phyloP scores from a whole-genome alignment of 2,113 vertebrate genomes.

The Scartelaos histophorus region DNA sequence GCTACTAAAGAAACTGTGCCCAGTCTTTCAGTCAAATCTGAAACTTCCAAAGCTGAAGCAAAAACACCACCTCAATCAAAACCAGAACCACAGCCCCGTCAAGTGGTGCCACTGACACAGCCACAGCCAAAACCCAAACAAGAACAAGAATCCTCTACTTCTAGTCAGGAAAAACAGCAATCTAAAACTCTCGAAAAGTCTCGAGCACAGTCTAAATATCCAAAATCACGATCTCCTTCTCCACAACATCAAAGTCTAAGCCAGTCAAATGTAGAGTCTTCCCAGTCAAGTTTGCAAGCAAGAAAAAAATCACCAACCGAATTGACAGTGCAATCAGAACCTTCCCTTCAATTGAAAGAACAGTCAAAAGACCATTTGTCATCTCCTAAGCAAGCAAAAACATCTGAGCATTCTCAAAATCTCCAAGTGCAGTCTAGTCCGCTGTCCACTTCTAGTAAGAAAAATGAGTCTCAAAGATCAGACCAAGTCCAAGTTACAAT shows the following conservation, averaged over 20 bases:
- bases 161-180: not conserved
- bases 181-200: conserved; percentile 17
- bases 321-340: not conserved
- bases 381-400: not conserved
- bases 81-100: conserved; percentile 26
- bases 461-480: not conserved
- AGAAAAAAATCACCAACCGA: not conserved
- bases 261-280: conserved; percentile 6
- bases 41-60: conserved; percentile 34
- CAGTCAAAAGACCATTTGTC: conserved; percentile 33
- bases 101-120: conserved; percentile 18
- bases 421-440: not conserved
- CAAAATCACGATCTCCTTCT: conserved; percentile 32
- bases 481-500: not conserved
- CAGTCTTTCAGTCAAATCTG: conserved; percentile 35
- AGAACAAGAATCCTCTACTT: conserved; percentile 11
- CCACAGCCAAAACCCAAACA: conserved; percentile 21
- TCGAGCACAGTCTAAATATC: conserved; percentile 25
- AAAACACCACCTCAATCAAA: conserved; percentile 31
- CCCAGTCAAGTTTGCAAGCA: not conserved
- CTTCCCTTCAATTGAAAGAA: not conserved
- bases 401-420: not conserved
- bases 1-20: conserved; percentile 19
- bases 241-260: conserved; percentile 7
- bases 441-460: not conserved